phyloP scores from a whole-genome alignment of 2,113 vertebrate genomes.

The rat (Rattus norvegicus) region GRCr8 NC_086029.1:52459001-52459500 shows the following conservation, averaged over 20 bases:
- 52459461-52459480: conserved; percentile 60
- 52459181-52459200: not conserved
- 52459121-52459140: not conserved
- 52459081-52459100: no score
- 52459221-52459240: conserved; percentile 13
- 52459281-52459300: not conserved
- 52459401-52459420: not conserved
- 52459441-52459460: conserved; percentile 56
- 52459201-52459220: not conserved
- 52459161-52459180: not conserved
- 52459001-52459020: not conserved
- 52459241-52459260: conserved; percentile 1
- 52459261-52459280: not conserved
- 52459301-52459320: conserved; percentile 54
- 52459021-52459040: no score
- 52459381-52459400: conserved; percentile 18
- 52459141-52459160: not conserved
- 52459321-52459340: conserved; percentile 56
- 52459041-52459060: no score
- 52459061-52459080: no score
- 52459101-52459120: no score
- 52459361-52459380: conserved; percentile 36
- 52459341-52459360: not conserved
- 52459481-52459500: not conserved
- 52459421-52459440: not conserved